Conservation (phyloP, 2,888 invertebrate species). For the Pecten maximus region DNA sequence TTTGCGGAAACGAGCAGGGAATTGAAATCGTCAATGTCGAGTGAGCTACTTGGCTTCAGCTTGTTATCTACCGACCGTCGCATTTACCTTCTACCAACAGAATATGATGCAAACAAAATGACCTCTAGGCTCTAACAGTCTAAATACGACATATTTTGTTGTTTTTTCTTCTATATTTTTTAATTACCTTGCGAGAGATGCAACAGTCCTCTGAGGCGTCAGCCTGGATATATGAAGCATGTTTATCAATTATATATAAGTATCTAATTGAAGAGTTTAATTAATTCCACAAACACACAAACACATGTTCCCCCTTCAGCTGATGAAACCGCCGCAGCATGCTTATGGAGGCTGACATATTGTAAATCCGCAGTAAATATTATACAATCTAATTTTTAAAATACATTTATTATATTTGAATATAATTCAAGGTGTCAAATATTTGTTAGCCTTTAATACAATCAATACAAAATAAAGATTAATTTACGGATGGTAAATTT, state of each 20-base stretch:
- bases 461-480: neutral
- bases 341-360: conserved; percentile 52
- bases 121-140: too few species aligned
- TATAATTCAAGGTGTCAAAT: neutral
- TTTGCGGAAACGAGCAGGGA: too few species aligned
- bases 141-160: too few species aligned
- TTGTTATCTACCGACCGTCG: too few species aligned
- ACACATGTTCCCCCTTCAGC: neutral
- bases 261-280: neutral
- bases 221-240: conserved; percentile 1
- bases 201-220: neutral
- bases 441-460: neutral
- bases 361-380: conserved; percentile 37
- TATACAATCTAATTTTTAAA: neutral
- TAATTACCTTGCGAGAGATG: neutral
- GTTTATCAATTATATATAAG: neutral
- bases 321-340: neutral
- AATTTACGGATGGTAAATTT: neutral
- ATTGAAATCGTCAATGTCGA: too few species aligned
- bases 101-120: too few species aligned
- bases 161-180: too few species aligned
- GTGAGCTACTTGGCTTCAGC: too few species aligned
- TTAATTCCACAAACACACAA: neutral
- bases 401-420: neutral
- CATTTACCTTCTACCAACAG: too few species aligned